These are phyloP conservation scores for Echeneis naucrates DNA, from an alignment of 2,797 vertebrate genomes.

Conservation along the genomic window DNA sequence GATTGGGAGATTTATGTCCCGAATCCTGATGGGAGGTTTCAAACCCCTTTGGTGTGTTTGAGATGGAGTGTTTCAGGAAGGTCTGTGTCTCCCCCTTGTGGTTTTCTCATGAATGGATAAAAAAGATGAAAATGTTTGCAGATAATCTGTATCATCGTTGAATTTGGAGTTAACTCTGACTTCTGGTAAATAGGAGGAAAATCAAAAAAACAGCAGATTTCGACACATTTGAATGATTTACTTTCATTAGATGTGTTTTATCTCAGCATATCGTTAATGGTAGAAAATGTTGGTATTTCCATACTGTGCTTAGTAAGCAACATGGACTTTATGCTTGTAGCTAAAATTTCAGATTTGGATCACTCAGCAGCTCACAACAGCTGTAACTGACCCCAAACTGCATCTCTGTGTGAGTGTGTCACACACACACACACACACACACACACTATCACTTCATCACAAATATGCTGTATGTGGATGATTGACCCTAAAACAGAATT, in stretches of 20 bases:
- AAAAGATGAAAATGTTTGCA: background rate
- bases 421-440: background rate
- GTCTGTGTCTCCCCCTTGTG: conserved; percentile 71
- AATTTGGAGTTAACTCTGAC: background rate
- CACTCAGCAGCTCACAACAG: background rate
- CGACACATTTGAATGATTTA: background rate
- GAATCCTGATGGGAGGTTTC: conserved; percentile 19
- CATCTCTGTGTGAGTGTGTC: background rate
- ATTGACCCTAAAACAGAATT: background rate
- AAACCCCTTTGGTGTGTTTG: background rate
- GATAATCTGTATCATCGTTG: too few species aligned
- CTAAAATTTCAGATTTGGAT: background rate
- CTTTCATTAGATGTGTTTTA: background rate
- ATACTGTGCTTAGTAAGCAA: background rate
- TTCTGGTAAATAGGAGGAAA: background rate
- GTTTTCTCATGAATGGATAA: conserved; percentile 27
- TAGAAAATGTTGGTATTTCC: background rate
- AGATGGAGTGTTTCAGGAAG: conserved; percentile 27
- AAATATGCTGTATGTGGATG: too few species aligned
- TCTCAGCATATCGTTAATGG: background rate
- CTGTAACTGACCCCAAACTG: background rate
- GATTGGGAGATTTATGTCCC: conserved; percentile 47
- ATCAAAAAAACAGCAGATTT: background rate
- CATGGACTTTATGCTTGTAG: too few species aligned
- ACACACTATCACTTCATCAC: background rate